Evolutionary conservation across 2,797 vertebrate genomes (phyloP).

Genomic region (Girardinus metallicus): DNA sequence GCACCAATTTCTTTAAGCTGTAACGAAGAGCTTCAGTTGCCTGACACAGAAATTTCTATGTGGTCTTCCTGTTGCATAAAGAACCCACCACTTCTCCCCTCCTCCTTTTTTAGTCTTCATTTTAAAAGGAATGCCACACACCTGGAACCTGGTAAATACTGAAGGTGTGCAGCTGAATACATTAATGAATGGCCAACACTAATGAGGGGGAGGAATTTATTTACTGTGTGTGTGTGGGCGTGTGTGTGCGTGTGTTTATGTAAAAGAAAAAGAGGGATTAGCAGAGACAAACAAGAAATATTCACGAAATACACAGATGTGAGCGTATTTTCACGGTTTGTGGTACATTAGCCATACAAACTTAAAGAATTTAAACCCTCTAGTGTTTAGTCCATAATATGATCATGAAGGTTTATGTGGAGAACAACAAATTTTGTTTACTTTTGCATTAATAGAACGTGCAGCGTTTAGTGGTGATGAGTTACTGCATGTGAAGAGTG

Average conservation of each 20-base stretch:
- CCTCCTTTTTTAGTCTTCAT: constrained; percentile 59
- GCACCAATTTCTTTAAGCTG: not conserved
- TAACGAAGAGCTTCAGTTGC: not conserved
- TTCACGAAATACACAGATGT: not conserved
- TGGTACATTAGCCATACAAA: not conserved
- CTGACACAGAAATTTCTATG: not conserved
- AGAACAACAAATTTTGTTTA: not conserved
- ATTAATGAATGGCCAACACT: constrained; percentile 59
- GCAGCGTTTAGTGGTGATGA: not conserved
- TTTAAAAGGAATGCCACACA: constrained; percentile 71
- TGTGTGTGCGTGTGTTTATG: constrained; percentile 1
- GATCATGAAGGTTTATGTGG: not conserved
- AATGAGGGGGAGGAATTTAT: constrained; percentile 55
- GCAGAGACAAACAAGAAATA: not conserved
- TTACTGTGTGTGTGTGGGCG: constrained; percentile 10
- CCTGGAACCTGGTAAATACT: constrained; percentile 73
- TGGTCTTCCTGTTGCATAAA: not conserved
- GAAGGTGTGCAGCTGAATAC: constrained; percentile 76
- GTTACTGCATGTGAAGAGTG: not conserved
- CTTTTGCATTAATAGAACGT: not conserved
- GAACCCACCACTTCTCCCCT: not conserved
- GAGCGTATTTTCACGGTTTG: not conserved
- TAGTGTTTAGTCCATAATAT: not conserved
- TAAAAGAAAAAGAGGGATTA: not conserved
- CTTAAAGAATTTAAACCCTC: not conserved